Percentiles rank a stretch among this genome's conserved stretches.
Evolutionary conservation across 2,797 vertebrate genomes (phyloP).

Genomic region (Craterocephalus amniculus): DNA sequence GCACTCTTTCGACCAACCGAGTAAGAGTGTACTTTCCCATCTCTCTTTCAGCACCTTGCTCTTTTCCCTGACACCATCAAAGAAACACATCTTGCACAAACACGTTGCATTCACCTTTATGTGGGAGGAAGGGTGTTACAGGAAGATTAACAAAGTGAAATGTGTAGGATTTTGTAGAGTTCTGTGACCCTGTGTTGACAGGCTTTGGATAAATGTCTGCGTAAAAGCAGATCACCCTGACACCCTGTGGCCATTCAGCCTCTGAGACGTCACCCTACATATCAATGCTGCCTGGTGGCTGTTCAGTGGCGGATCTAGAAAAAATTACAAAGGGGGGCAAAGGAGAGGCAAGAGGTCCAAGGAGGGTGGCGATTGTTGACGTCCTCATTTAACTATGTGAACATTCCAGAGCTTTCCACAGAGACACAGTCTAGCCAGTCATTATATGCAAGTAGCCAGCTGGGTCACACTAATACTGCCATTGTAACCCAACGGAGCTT

Average conservation of each 20-base stretch:
- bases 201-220: conserved; percentile 17
- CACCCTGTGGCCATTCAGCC: conserved; percentile 21
- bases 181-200: conserved; percentile 9
- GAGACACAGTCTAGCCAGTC: too few species aligned
- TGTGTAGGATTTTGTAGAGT: conserved; percentile 22
- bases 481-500: too few species aligned
- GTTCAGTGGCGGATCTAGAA: too few species aligned
- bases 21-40: conserved; percentile 82
- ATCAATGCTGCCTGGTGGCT: conserved; percentile 36
- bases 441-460: too few species aligned
- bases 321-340: too few species aligned
- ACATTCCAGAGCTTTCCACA: too few species aligned
- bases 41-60: neutral
- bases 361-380: too few species aligned
- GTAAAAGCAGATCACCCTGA: conserved; percentile 21
- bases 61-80: neutral
- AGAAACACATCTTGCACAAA: conserved; percentile 8
- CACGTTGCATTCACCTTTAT: conserved; percentile 1
- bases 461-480: too few species aligned
- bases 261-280: conserved; percentile 41
- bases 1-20: conserved; percentile 86
- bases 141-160: conserved; percentile 11
- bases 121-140: conserved; percentile 7
- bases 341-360: too few species aligned
- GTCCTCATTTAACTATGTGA: too few species aligned